Conservation (phyloP, 2,888 invertebrate species). For the Platycnemis pennipes region DNA sequence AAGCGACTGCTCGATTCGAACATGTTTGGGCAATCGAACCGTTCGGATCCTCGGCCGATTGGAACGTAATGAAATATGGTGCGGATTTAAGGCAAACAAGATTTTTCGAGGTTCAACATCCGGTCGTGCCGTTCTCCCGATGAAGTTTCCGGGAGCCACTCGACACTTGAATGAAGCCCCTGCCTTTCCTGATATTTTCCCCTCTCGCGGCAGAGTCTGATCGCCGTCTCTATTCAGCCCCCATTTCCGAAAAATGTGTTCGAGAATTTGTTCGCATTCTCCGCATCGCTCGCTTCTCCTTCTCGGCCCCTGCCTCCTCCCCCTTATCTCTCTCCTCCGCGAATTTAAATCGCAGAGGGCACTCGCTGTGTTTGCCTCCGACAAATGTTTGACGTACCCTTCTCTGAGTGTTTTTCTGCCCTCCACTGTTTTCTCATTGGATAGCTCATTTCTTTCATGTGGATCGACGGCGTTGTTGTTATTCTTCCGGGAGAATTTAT, state of each 20-base stretch:
- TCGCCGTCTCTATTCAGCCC: background rate
- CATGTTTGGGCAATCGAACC: background rate
- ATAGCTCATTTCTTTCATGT: background rate
- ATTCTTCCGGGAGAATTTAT: background rate
- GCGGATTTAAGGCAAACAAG: background rate
- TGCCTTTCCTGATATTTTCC: background rate
- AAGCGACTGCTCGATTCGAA: background rate
- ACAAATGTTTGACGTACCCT: background rate
- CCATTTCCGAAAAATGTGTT: conserved; percentile 22
- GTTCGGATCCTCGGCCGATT: background rate
- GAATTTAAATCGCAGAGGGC: conserved; percentile 13
- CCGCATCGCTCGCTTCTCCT: background rate
- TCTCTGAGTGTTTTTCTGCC: background rate
- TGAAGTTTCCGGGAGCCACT: background rate
- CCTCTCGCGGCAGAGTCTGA: background rate
- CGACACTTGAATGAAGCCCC: background rate
- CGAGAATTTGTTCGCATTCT: background rate
- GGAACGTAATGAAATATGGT: background rate
- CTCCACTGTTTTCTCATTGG: background rate
- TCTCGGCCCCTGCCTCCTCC: no score
- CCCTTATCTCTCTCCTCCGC: background rate
- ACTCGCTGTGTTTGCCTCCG: background rate
- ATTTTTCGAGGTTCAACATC: background rate
- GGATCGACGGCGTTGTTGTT: background rate
- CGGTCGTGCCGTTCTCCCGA: background rate